phyloP scores from a whole-genome alignment of 2,797 vertebrate genomes.

The Myotis myotis region DNA sequence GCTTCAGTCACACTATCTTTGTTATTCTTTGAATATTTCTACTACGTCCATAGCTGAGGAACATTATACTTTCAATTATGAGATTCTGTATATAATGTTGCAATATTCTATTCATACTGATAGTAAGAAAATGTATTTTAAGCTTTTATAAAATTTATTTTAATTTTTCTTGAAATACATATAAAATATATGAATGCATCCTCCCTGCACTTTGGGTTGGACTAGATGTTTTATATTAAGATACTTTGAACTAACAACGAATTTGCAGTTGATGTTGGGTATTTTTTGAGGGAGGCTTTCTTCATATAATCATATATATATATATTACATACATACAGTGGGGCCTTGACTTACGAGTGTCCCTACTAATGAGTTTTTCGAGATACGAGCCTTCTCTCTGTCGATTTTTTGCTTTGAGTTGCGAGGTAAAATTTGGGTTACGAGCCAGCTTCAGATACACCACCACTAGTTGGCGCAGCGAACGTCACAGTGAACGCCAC shows the following conservation, averaged over 20 bases:
- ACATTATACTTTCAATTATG: not conserved
- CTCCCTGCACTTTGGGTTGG: not conserved
- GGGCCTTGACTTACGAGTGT: too few species aligned
- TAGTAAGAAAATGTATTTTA: constrained; percentile 21
- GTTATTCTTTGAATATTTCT: constrained; percentile 1
- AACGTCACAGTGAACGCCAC: too few species aligned
- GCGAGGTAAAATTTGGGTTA: too few species aligned
- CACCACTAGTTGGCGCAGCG: too few species aligned
- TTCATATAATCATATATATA: not conserved
- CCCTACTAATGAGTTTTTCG: too few species aligned
- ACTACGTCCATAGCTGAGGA: not conserved
- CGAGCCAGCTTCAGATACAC: too few species aligned
- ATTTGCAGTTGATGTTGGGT: not conserved
- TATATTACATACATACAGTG: too few species aligned
- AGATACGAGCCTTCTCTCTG: too few species aligned
- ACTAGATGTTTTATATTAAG: constrained; percentile 27
- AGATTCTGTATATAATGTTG: not conserved
- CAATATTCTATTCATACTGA: not conserved
- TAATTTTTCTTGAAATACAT: not conserved
- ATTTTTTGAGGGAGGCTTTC: not conserved
- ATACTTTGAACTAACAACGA: not conserved
- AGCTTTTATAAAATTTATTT: not conserved
- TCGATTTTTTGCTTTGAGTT: too few species aligned
- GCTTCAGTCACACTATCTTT: not conserved
- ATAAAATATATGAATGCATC: not conserved